These are phyloP conservation scores for Cathartes aura DNA, from an alignment of 2,113 vertebrate species.

Conservation along the genomic window DNA sequence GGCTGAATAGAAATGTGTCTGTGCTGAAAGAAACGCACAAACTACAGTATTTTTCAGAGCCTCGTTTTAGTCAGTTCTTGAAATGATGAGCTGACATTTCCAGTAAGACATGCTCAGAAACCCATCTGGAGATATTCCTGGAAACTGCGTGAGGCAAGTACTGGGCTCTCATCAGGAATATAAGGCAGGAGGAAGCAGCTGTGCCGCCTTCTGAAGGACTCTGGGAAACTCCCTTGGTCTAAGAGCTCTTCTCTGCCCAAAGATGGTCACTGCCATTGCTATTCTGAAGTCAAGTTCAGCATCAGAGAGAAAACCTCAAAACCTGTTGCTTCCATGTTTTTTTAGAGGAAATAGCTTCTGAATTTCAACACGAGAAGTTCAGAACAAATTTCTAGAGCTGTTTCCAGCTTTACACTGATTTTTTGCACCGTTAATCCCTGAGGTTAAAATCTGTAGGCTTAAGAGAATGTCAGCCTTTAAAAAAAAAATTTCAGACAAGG, in stretches of 20 bases:
- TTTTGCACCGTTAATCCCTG: not conserved
- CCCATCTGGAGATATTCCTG: not conserved
- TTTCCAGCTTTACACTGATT: not conserved
- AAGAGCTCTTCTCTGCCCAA: not conserved
- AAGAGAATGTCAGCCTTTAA: not conserved
- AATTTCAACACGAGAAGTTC: not conserved
- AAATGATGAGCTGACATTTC: not conserved
- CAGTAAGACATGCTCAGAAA: not conserved
- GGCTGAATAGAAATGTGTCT: not conserved
- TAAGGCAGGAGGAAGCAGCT: not conserved
- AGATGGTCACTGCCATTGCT: not conserved
- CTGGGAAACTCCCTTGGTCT: not conserved
- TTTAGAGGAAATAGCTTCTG: not conserved
- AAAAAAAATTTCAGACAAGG: not conserved
- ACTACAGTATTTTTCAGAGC: not conserved
- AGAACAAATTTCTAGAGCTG: not conserved
- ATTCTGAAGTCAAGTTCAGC: not conserved
- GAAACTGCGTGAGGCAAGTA: not conserved
- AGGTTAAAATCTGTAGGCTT: not conserved
- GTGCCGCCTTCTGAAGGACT: not conserved
- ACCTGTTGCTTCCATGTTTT: not conserved
- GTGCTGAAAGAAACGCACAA: not conserved
- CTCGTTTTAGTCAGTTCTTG: not conserved
- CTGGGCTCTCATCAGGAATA: not conserved
- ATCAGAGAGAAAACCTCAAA: not conserved